Evolutionary conservation across 2,888 invertebrate species (phyloP).

Genomic region (Dione vanillae): DNA sequence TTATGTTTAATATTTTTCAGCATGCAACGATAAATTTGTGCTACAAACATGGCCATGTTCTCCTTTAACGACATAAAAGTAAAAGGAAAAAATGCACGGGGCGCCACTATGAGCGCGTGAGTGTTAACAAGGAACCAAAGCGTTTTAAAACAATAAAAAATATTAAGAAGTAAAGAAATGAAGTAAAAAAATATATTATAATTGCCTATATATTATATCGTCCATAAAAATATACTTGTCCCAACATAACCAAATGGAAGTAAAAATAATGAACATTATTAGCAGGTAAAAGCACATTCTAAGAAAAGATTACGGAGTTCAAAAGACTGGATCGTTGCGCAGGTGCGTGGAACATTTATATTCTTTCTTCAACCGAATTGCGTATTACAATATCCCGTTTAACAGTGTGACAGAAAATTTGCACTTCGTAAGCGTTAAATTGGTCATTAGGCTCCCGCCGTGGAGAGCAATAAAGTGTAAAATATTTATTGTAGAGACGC

Average conservation of each 20-base stretch:
- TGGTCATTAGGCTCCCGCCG: slow-evolving; percentile 67
- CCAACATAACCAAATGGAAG: neutral
- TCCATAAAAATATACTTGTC: neutral
- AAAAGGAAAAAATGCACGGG: too few relatives aligned
- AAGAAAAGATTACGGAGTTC: slow-evolving; percentile 52
- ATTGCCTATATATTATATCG: neutral
- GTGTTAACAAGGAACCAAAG: too few relatives aligned
- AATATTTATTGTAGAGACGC: slow-evolving; percentile 70
- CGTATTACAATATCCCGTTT: slow-evolving; percentile 78
- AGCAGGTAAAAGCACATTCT: slow-evolving; percentile 46
- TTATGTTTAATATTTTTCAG: too few relatives aligned
- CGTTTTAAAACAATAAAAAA: too few relatives aligned
- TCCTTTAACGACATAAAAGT: too few relatives aligned
- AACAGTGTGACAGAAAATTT: slow-evolving; percentile 79
- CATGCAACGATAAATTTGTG: too few relatives aligned
- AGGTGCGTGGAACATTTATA: slow-evolving; percentile 64
- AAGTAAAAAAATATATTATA: too few relatives aligned
- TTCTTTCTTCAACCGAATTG: slow-evolving; percentile 77
- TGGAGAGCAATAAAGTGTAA: slow-evolving; percentile 69
- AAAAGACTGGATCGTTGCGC: slow-evolving; percentile 42
- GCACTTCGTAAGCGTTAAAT: slow-evolving; percentile 82
- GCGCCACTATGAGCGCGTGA: too few relatives aligned
- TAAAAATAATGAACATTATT: slow-evolving; percentile 45
- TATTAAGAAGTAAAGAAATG: too few relatives aligned
- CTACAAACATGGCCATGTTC: too few relatives aligned